Evolutionary conservation across 1,140 invertebrate genomes (phyloP), one percentile per base, ranked within the genome.

Genomic region (Drosophila lowei): DNA sequence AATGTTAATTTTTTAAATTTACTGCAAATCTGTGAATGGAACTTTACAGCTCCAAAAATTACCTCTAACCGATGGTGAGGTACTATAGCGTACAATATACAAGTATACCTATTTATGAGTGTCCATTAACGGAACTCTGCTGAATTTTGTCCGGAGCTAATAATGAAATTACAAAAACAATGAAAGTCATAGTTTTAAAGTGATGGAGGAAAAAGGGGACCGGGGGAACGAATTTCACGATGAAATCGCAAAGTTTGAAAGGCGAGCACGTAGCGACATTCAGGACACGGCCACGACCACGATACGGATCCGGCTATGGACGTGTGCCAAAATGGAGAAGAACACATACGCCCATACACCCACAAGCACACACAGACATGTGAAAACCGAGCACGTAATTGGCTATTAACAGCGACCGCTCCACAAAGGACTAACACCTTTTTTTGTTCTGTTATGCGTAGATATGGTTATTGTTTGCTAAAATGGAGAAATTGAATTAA

Each of bases 401-500:
- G 83, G 83, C 83, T 67, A 89, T 88, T 88, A 89, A 83, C 75
- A 62, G 74, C 62, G 61, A 53, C 62, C 77, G 44, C 52, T 46
- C 30, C 63, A 79, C 75, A 83, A 79, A 78, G 75, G 64, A 72
- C 50, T 72, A 70, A 67, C 61, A 74, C 7, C 52, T 44, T 58
- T 47, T 43, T 57, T 41, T 61, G 53, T 59, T 57, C 8, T 38
- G 34, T 30, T 9, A 13, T 38, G 11, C 34, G 34, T 38, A 13
- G 34, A 38, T 78, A 56, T 59, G 38, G 58, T 74, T 56, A 50
- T 49, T 57, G 62, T 78, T 59, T 58, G 46, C 48, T 48, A 77
- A 81, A 81, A 74, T 71, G 57, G 11, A 65, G 57, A 55, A 88
- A 88, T 88, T 88, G 66, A 89, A 88, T 88, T 88, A 89, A 77